Evolutionary conservation across 2,113 vertebrate genomes (phyloP).

Genomic region (Cheirogaleus medius): DNA sequence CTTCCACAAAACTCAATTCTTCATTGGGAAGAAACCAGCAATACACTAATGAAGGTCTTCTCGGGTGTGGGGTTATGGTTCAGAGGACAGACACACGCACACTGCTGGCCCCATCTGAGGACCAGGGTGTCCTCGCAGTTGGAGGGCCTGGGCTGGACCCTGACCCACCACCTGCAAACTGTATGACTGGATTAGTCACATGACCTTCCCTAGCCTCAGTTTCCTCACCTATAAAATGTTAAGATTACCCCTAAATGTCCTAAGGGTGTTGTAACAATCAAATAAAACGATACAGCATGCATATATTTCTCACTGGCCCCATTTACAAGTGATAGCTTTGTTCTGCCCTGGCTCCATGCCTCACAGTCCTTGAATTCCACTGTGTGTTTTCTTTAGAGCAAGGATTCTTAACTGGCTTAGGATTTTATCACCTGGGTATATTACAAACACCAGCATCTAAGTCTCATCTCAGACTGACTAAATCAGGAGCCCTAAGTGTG

Average conservation of each 20-base stretch:
- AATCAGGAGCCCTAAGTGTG: background rate
- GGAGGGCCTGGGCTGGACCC: background rate
- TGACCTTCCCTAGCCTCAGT: background rate
- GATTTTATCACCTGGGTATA: background rate
- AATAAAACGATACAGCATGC: background rate
- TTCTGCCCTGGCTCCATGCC: background rate
- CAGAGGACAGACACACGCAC: background rate
- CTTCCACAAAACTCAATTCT: slow-evolving; percentile 9
- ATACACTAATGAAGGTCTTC: background rate
- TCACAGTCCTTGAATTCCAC: background rate
- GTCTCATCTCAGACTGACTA: background rate
- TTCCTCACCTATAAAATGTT: background rate
- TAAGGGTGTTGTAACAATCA: background rate
- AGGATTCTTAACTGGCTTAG: background rate
- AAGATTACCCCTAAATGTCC: background rate
- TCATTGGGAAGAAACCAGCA: background rate
- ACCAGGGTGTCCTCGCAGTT: background rate
- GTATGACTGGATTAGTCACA: background rate
- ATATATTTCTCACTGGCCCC: background rate
- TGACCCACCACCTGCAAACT: background rate
- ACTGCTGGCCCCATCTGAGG: background rate
- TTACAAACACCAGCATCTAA: background rate
- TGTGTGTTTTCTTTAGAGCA: background rate
- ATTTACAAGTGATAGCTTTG: background rate
- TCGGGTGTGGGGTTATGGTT: background rate